Evolutionary conservation across 1,140 invertebrate species (phyloP), one percentile per base, ranked within the genome.

Genomic region (Lasioglossum baleicum): DNA sequence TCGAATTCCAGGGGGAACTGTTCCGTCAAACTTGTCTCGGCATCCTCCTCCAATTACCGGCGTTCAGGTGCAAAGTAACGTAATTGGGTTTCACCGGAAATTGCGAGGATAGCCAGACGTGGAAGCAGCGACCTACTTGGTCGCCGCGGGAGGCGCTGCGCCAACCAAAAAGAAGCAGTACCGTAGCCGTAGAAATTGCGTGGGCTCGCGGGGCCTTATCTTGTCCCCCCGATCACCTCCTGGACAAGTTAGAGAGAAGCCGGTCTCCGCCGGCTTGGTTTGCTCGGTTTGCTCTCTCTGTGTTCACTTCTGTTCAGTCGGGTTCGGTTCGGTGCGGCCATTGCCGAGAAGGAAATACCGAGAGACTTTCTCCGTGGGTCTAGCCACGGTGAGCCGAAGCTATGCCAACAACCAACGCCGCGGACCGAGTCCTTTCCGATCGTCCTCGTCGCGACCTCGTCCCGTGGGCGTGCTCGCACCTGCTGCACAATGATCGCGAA

Each of bases 51-150:
- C 48, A 22, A 40, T 75, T 64, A 53, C 53, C 73, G n/a, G n/a
- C 17, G 68, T 76, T 85, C 83, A 68, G 61, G 81, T 69, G 85
- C 63, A 61, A 81, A 79, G 56, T 84, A 81, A 78, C 75, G 78
- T 81, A 82, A 86, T 82, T 86, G 82, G 75, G 74, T 87, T 87
- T 87, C 84, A 87, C 85, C 85, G 85, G 85, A 87, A 86, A 87
- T 87, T 84, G 71, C 79, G 42, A 74, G 48, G 65, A 78, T 65
- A 63, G 44, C 11, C 68, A 65, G 69, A 73, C 31, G 35, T 56
- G 76, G 69, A 73, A 79, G 70, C 69, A 51, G 69, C 60, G 76
- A 26, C 76, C 76, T 73, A 79, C 69, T 73, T 79, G 11, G 17
- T 26, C 1, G 53, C 56, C 17, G 31, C 31, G 53, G 40, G 35